A percentile compares a stretch with the other conserved stretches of the same genome.
These are phyloP conservation scores for Burhinus oedicnemus DNA, from an alignment of 2,113 vertebrate genomes.

Conservation along the genomic window DNA sequence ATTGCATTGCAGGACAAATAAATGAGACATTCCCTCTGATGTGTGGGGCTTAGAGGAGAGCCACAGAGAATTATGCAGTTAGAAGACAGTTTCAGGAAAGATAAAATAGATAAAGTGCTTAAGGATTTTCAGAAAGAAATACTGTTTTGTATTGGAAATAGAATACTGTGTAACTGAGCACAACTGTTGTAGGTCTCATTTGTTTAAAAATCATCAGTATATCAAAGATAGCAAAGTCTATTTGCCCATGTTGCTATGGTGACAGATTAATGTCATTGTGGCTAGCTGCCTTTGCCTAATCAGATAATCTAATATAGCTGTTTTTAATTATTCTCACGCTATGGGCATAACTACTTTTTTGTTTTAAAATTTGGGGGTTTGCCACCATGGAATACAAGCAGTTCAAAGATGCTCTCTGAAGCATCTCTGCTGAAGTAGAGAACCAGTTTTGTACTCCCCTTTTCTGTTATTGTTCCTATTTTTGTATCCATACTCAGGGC, in stretches of 20 bases:
- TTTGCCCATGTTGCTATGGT: conserved; percentile 66
- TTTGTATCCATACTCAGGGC: neutral
- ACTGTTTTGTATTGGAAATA: neutral
- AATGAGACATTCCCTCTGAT: neutral
- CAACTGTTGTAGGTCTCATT: conserved; percentile 17
- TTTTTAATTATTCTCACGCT: conserved; percentile 45
- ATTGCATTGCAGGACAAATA: neutral
- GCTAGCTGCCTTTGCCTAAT: conserved; percentile 31
- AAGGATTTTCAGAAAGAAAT: neutral
- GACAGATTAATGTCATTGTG: conserved; percentile 46
- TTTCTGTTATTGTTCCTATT: neutral
- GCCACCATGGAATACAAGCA: neutral
- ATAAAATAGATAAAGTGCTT: neutral
- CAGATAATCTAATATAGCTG: conserved; percentile 50
- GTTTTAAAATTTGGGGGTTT: neutral
- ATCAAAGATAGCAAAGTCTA: conserved; percentile 37
- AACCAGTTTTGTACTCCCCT: neutral
- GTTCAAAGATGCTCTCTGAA: neutral
- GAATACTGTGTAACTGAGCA: neutral
- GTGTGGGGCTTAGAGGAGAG: neutral
- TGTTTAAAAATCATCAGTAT: conserved; percentile 43
- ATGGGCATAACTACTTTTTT: conserved; percentile 27
- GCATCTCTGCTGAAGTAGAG: neutral
- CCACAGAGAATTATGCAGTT: neutral
- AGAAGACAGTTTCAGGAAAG: neutral